Evolutionary conservation across 1,140 invertebrate genomes (phyloP).

Genomic region (Scaptomyza montana): DNA sequence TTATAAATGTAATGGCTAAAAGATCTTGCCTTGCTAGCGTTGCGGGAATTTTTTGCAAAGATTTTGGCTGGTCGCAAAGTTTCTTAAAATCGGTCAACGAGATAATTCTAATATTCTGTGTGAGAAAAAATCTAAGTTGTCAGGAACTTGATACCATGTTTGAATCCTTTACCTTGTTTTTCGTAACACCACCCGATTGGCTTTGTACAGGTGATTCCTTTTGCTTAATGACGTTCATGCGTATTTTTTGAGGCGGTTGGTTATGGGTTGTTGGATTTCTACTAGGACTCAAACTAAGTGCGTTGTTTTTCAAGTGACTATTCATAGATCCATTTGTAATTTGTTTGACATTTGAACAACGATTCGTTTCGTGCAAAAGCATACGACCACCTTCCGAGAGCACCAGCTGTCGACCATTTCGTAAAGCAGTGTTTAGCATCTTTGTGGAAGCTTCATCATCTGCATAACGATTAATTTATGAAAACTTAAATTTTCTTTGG

Average conservation of each 20-base stretch:
- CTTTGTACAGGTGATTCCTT: constrained; percentile 42
- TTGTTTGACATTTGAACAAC: constrained; percentile 50
- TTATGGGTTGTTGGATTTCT: constrained; percentile 31
- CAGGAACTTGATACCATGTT: neutral
- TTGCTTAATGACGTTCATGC: constrained; percentile 70
- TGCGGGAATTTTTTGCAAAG: constrained; percentile 72
- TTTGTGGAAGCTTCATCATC: constrained; percentile 87
- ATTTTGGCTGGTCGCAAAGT: constrained; percentile 66
- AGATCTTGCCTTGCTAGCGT: constrained; percentile 60
- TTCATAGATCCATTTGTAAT: constrained; percentile 49
- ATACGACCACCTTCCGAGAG: constrained; percentile 92
- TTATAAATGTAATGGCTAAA: neutral
- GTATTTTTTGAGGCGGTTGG: constrained; percentile 64
- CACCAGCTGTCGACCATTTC: constrained; percentile 91
- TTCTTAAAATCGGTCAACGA: constrained; percentile 81
- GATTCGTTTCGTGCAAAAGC: constrained; percentile 86
- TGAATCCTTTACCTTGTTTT: constrained; percentile 60
- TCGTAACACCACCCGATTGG: constrained; percentile 51
- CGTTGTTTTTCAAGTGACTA: constrained; percentile 44
- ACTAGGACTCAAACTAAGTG: constrained; percentile 36
- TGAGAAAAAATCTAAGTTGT: constrained; percentile 1
- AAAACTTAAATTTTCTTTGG: constrained; percentile 30
- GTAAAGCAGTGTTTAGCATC: constrained; percentile 89
- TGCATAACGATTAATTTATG: constrained; percentile 79
- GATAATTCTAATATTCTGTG: constrained; percentile 78